Base-by-base conservation (phyloP, 1,140 invertebrate species). In the Apocrypta bakeri region DNA sequence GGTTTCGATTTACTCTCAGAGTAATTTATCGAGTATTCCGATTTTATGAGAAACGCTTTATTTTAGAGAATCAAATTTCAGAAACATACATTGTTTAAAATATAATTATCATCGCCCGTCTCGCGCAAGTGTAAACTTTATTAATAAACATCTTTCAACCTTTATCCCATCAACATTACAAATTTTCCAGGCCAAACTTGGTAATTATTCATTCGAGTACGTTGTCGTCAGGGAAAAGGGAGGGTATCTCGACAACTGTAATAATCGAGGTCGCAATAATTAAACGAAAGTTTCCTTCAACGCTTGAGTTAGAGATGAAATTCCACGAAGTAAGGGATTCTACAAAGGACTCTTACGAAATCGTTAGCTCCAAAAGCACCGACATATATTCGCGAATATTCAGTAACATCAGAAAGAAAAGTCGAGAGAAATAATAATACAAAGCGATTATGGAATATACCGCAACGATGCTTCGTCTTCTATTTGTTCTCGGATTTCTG, bases 241-340 rank as follows among this genome's bases (percentile, higher is more conserved):
- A n/a, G 48, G 48, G 27, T 25, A 9, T 29, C 37, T 40, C 33
- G 69, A 72, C 69, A 40, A 24, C 33, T 42, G 37, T 29, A 72
- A 72, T 72, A 72, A 72, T 40, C 37, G 37, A 72, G 69, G 31
- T 72, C 31, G n/a, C 69, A 72, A 72, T 72, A 72, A 72, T 72
- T 72, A 72, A 72, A 72, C 69, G 33, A 72, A 72, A 78, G 29
- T 66, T 78, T 17, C 25, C 27, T 24, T 40, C 31, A 33, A 63
- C 29, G 17, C 56, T 25, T 2, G 37, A 48, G 71, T 9, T 29
- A 9, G 11, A 31, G 11, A 75, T 61, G 17, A 24, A 48, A 40
- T 73, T 73, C 25, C 21, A 21, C 14, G 40, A 27, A 73, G 56
- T 48, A 14, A 12, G 2, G n/a, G 71, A 42, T 21, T n/a, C n/a